Evolutionary conservation across 2,888 invertebrate species (phyloP), one percentile per base, ranked within the genome.

Genomic region (Drosophila monieri): DNA sequence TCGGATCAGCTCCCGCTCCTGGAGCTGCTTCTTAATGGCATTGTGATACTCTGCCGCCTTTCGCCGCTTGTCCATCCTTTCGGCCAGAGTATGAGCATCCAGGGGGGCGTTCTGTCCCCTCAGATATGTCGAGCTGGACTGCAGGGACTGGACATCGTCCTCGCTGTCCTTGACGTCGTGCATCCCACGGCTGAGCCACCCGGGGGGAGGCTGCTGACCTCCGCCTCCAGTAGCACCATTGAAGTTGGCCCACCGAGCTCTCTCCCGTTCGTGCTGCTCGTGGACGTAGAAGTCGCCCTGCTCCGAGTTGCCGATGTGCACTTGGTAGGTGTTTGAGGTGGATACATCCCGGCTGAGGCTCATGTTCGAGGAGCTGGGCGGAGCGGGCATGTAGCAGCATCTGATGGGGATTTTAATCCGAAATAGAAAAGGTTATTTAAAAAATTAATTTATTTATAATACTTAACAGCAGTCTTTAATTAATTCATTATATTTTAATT

Each of bases 21-120:
- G 95, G 55, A 98, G 92, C 90, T 98, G 97, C 88, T 95, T 94
- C 78, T 96, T 93, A 80, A 97, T 96, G 12, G 96, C 97, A 68
- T 95, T 95, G 91, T 98, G 98, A 77, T 97, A 94, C 89, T 97
- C 97, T 69, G 97, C 91, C 0, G 97, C 97, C 91, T 96, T 95
- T 72, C 96, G 94, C 25, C 97, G 93, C 90, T 95, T 95, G 65
- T 94, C 93, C 92, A 97, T 97, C 75, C 97, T 93, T 90, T 98
- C 97, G 8, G 95, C 95, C 78, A 96, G 92, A 56, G 96, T 94
- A 75, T 94, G 94, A 1, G 96, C 95, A 89, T 97, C 97, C 59
- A 97, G 90, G 0, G 95, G 96, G 14, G 95, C 94, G 91, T 97
- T 97, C 92, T 97, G 97, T 8, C 98, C 98, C 74, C 97, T 93